phyloP scores from a whole-genome alignment of 2,888 invertebrate genomes.

The Drosophila leonis region DNA sequence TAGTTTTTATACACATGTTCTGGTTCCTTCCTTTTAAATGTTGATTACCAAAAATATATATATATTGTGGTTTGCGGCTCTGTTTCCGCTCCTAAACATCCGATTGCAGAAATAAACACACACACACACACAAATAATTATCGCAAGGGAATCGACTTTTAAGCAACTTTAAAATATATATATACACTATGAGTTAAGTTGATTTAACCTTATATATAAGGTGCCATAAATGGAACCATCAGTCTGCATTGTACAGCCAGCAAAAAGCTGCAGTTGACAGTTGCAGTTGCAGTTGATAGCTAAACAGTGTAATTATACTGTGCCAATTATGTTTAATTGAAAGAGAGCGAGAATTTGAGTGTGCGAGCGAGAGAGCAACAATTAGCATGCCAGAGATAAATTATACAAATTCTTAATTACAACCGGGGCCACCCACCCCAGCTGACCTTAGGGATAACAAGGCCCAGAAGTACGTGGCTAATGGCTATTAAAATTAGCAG shows the following conservation, averaged over 20 bases:
- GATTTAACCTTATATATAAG: conserved; percentile 17
- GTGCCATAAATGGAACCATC: conserved; percentile 22
- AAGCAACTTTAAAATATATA: not conserved
- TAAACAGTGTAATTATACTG: conserved; percentile 38
- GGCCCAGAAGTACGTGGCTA: conserved; percentile 33
- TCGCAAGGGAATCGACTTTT: not conserved
- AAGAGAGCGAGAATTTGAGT: conserved; percentile 4
- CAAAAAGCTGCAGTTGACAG: conserved; percentile 22
- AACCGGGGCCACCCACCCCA: conserved; percentile 31
- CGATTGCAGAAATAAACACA: not conserved
- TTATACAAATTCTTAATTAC: conserved; percentile 64
- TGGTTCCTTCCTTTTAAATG: not conserved
- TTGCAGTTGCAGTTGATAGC: conserved; percentile 12
- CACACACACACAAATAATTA: not conserved
- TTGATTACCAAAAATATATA: not conserved
- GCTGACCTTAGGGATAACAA: conserved; percentile 44
- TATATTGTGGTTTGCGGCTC: not conserved
- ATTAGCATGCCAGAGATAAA: conserved; percentile 62
- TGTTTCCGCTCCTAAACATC: not conserved
- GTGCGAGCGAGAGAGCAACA: conserved; percentile 18
- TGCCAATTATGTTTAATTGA: conserved; percentile 64
- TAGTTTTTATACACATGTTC: not conserved
- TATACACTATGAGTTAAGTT: conserved; percentile 1
- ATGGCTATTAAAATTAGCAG: conserved; percentile 55
- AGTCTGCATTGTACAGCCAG: not conserved